These are phyloP conservation scores for Steromphala cineraria DNA, from an alignment of 2,888 invertebrate genomes.

Conservation along the genomic window DNA sequence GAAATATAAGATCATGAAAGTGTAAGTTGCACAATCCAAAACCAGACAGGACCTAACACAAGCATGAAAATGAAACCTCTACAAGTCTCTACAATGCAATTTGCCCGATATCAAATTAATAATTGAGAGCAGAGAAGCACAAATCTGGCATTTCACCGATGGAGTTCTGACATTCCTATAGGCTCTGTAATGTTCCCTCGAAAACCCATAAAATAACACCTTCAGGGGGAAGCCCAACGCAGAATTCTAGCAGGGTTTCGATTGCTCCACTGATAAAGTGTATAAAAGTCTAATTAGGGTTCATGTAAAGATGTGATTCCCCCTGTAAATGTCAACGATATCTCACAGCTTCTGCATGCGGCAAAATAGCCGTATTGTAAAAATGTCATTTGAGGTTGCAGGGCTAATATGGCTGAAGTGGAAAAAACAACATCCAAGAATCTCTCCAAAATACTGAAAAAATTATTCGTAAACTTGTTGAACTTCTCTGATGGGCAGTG, in stretches of 20 bases:
- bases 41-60: no score
- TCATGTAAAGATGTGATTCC: not conserved
- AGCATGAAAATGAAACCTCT: no score
- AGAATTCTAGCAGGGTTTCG: not conserved
- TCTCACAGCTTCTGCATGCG: not conserved
- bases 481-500: not conserved
- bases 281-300: constrained; percentile 8
- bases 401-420: not conserved
- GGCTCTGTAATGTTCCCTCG: not conserved
- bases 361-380: constrained; percentile 1
- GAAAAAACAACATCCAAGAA: not conserved
- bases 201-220: not conserved
- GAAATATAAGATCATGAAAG: no score
- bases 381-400: not conserved
- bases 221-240: not conserved
- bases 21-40: no score
- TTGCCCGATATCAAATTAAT: no score
- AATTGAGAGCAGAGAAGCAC: no score
- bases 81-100: no score
- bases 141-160: no score
- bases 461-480: not conserved
- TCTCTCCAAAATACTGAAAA: not conserved
- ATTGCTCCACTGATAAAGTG: not conserved
- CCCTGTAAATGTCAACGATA: not conserved
- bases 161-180: no score